These are phyloP conservation scores for Colaptes auratus DNA, from an alignment of 2,113 vertebrate species.

Conservation along the genomic window DNA sequence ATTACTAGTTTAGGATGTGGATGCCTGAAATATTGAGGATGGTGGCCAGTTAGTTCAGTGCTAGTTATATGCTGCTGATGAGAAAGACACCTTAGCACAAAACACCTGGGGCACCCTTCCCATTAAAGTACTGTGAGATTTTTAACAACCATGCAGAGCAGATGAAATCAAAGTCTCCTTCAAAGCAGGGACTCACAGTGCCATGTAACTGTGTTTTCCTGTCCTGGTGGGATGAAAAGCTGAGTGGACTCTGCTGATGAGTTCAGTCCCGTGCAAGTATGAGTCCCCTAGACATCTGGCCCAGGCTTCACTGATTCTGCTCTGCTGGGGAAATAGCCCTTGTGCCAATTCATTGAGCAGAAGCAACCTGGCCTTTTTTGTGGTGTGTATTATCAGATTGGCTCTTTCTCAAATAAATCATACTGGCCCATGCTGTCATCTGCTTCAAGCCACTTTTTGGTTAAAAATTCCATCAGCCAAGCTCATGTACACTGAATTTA, in stretches of 20 bases:
- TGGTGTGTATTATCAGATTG: neutral
- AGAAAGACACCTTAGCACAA: neutral
- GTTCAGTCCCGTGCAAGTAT: slow-evolving; percentile 23
- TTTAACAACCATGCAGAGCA: slow-evolving; percentile 26
- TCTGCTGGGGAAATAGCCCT: neutral
- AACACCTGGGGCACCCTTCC: neutral
- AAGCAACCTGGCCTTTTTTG: neutral
- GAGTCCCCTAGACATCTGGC: neutral
- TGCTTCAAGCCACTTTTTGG: neutral
- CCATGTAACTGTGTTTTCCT: slow-evolving; percentile 17
- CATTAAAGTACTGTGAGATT: neutral
- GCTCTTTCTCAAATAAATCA: neutral
- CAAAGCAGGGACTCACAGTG: slow-evolving; percentile 16
- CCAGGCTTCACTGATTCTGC: neutral
- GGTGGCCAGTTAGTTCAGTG: neutral
- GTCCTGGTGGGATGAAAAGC: slow-evolving; percentile 43
- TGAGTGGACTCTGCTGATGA: neutral
- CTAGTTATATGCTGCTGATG: neutral
- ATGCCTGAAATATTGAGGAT: neutral
- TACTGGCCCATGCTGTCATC: neutral
- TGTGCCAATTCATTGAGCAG: fast-evolving
- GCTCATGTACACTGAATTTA: neutral
- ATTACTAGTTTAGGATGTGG: neutral
- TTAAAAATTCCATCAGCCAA: neutral
- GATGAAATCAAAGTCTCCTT: slow-evolving; percentile 31